Evolutionary conservation across 2,888 invertebrate species (phyloP).

Genomic region (Geotrupes spiniger): DNA sequence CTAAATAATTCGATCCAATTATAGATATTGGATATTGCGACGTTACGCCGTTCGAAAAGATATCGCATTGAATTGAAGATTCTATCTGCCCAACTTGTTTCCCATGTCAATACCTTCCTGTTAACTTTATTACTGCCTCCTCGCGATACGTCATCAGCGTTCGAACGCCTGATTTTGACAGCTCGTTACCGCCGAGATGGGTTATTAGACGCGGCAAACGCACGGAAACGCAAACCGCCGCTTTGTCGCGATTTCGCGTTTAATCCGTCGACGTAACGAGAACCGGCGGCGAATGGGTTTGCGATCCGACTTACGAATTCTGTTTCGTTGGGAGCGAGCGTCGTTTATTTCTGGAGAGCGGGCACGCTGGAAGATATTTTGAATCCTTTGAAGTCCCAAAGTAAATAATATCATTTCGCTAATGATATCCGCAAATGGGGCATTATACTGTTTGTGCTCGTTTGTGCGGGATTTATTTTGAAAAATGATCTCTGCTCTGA

Average conservation of each 20-base stretch:
- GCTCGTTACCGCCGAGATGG: constrained; percentile 8
- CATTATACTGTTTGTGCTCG: constrained; percentile 38
- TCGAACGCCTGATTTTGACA: constrained; percentile 13
- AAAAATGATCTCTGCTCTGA: constrained; percentile 15
- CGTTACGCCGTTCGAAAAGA: constrained; percentile 11
- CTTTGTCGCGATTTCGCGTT: too few relatives aligned
- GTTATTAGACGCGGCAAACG: neutral
- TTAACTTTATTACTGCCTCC: constrained; percentile 27
- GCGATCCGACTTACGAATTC: constrained; percentile 3
- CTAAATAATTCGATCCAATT: constrained; percentile 25
- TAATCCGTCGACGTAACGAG: too few relatives aligned
- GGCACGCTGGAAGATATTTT: constrained; percentile 12
- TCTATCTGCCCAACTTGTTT: constrained; percentile 15
- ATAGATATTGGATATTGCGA: constrained; percentile 23
- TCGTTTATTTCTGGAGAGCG: constrained; percentile 9
- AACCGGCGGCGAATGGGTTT: constrained; percentile 12
- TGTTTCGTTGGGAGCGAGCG: constrained; percentile 6
- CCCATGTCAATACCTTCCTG: constrained; percentile 28
- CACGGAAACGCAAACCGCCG: neutral
- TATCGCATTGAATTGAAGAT: constrained; percentile 18
- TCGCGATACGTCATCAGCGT: constrained; percentile 19
- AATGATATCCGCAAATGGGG: constrained; percentile 42
- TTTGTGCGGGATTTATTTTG: constrained; percentile 22
- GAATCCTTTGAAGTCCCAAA: constrained; percentile 24
- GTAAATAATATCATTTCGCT: constrained; percentile 39